Percentiles rank a stretch among this genome's conserved stretches.
These are phyloP conservation scores for Platysteira castanea DNA, from an alignment of 2,113 vertebrate species.

Conservation along the genomic window DNA sequence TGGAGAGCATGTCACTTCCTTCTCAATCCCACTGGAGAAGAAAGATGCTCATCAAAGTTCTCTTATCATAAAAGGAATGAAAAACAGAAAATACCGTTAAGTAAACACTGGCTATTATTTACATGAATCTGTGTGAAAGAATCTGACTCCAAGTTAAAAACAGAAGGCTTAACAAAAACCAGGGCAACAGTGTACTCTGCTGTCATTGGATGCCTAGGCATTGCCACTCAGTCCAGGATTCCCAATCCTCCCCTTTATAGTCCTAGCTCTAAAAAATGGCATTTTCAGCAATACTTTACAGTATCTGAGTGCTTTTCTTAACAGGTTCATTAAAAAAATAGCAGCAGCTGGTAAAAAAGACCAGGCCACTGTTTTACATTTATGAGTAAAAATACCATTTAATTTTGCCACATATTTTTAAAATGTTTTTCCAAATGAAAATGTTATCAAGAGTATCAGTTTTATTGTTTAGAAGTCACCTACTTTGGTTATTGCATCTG, in stretches of 20 bases:
- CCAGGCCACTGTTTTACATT: neutral
- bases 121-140: too few relatives aligned
- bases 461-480: neutral
- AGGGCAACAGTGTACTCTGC: neutral
- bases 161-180: too few relatives aligned
- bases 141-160: too few relatives aligned
- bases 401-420: neutral
- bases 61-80: too few relatives aligned
- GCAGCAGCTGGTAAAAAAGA: neutral
- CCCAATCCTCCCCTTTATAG: neutral
- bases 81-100: too few relatives aligned
- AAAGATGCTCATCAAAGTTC: too few relatives aligned
- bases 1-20: too few relatives aligned
- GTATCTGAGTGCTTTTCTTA: neutral
- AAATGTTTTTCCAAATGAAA: neutral
- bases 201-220: rapidly evolving
- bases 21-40: too few relatives aligned
- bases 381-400: neutral
- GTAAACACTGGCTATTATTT: too few relatives aligned
- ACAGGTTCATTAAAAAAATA: neutral
- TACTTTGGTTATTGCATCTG: neutral
- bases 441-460: neutral
- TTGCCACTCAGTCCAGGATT: neutral
- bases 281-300: neutral
- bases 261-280: neutral